Conservation (phyloP, 2,888 invertebrate species). For the Mythimna vitellina region DNA sequence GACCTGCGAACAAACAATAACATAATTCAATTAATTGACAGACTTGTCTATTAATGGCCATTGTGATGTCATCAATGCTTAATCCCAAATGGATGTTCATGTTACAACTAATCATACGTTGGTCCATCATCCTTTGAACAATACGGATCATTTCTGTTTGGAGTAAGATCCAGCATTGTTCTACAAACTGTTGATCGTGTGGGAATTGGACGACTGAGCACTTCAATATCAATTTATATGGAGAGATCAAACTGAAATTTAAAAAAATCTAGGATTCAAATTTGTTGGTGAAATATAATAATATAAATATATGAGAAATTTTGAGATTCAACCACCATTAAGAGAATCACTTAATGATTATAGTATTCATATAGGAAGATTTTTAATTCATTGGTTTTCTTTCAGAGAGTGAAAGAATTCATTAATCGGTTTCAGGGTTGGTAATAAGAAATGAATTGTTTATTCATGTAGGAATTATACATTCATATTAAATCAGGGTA, state of each 20-base stretch:
- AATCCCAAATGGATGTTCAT: slow-evolving; percentile 50
- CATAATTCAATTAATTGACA: slow-evolving; percentile 36
- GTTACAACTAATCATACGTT: slow-evolving; percentile 47
- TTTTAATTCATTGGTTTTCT: not conserved
- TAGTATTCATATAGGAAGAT: too few relatives aligned
- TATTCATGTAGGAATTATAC: not conserved
- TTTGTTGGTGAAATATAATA: too few relatives aligned
- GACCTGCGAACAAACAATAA: slow-evolving; percentile 76
- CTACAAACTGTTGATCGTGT: not conserved
- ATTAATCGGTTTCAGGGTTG: not conserved
- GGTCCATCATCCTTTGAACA: slow-evolving; percentile 45
- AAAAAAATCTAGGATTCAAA: not conserved
- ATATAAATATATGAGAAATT: not conserved
- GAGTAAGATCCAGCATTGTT: slow-evolving; percentile 12
- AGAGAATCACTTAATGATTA: not conserved
- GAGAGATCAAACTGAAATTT: too few relatives aligned
- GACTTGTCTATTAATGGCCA: slow-evolving; percentile 19
- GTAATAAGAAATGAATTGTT: not conserved
- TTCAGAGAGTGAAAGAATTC: not conserved
- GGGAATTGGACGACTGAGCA: not conserved
- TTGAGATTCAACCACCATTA: not conserved
- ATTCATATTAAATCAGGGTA: too few relatives aligned
- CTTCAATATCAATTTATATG: not conserved
- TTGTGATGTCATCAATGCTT: slow-evolving; percentile 25
- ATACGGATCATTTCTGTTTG: slow-evolving; percentile 25